Evolutionary conservation across 2,113 vertebrate genomes (phyloP).

Genomic region (Prolemur simus): DNA sequence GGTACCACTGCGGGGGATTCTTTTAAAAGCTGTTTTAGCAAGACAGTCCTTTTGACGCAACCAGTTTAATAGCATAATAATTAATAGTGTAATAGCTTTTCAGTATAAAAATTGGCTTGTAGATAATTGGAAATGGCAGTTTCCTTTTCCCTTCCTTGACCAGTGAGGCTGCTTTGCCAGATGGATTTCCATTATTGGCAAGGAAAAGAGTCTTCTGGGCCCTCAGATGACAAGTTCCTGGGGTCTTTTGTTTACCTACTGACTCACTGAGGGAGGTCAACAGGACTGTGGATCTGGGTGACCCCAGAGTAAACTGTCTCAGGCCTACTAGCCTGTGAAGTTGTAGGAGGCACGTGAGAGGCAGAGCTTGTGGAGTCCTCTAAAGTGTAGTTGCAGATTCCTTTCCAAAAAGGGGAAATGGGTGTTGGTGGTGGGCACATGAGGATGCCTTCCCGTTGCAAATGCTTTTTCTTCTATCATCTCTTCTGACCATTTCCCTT

Average conservation of each 20-base stretch:
- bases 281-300: not conserved
- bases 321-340: not conserved
- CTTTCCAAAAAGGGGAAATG: not conserved
- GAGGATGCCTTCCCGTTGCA: not conserved
- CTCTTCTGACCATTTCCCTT: conserved; percentile 57
- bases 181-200: not conserved
- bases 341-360: not conserved
- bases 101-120: not conserved
- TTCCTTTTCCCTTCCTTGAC: conserved; percentile 4
- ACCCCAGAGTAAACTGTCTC: not conserved
- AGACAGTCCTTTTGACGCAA: conserved; percentile 43
- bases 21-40: conserved; percentile 19
- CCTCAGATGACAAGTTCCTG: not conserved
- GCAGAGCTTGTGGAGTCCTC: not conserved
- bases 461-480: not conserved
- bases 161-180: conserved; percentile 12
- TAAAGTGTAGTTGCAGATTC: not conserved
- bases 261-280: not conserved
- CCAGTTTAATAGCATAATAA: conserved; percentile 17
- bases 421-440: not conserved
- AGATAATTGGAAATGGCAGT: not conserved
- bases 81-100: conserved; percentile 32
- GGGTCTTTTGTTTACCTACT: not conserved
- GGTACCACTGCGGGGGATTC: not conserved
- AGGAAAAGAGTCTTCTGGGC: not conserved